Evolutionary conservation across 1,140 invertebrate genomes (phyloP).

Genomic region (Eumaeus atala): DNA sequence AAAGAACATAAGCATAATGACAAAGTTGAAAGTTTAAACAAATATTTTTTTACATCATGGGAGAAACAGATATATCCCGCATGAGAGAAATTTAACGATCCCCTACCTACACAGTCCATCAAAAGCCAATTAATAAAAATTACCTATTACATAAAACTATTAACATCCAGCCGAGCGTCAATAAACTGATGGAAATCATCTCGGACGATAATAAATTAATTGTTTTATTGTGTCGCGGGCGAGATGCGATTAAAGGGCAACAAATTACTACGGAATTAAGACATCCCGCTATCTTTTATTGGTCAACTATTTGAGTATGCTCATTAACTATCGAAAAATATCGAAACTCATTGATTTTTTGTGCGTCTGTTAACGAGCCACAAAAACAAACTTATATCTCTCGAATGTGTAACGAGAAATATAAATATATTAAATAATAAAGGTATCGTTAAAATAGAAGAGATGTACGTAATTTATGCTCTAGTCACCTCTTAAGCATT

Average conservation of each 20-base stretch:
- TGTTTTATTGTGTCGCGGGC: conserved; percentile 67
- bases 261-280: conserved; percentile 64
- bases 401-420: conserved; percentile 69
- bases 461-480: conserved; percentile 63
- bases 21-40: too few species aligned
- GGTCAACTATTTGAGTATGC: too few species aligned
- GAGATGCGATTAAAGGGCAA: conserved; percentile 53
- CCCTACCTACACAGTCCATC: conserved; percentile 47
- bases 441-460: conserved; percentile 69
- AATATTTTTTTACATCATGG: too few species aligned
- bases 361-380: conserved; percentile 65
- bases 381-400: conserved; percentile 71
- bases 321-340: too few species aligned
- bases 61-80: conserved; percentile 22
- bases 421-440: conserved; percentile 73
- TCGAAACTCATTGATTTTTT: conserved; percentile 19
- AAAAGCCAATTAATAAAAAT: conserved; percentile 68
- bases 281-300: conserved; percentile 61
- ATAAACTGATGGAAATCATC: conserved; percentile 68
- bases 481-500: conserved; percentile 69
- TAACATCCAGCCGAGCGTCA: conserved; percentile 60
- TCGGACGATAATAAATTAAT: conserved; percentile 62
- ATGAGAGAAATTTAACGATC: conserved; percentile 43
- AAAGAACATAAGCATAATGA: too few species aligned
- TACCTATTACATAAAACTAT: conserved; percentile 63